These are phyloP conservation scores for Campylomormyrus tamandua DNA, from an alignment of 2,113 vertebrate species.

Conservation along the genomic window DNA sequence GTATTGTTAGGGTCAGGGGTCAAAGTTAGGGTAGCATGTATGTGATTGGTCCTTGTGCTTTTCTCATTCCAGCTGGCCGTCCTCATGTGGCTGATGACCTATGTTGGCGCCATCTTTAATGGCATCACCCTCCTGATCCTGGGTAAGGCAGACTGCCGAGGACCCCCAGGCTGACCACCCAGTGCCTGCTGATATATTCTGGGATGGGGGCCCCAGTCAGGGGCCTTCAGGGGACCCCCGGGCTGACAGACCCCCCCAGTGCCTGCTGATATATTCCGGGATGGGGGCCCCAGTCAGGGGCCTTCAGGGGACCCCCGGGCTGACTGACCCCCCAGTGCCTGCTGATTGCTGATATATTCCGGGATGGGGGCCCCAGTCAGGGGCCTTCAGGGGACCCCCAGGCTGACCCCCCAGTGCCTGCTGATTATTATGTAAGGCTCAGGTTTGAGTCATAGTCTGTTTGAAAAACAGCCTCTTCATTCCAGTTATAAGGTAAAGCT, in stretches of 20 bases:
- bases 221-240: too few relatives aligned
- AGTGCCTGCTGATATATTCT: background rate
- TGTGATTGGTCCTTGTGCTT: background rate
- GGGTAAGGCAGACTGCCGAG: constrained; percentile 43
- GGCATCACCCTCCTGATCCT: constrained; percentile 68
- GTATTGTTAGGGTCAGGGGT: background rate
- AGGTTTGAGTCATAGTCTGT: background rate
- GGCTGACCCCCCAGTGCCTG: background rate
- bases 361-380: too few relatives aligned
- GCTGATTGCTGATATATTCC: background rate
- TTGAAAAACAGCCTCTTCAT: background rate
- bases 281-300: too few relatives aligned
- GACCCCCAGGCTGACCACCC: background rate
- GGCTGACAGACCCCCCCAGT: background rate
- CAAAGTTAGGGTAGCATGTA: background rate
- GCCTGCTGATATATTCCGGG: background rate
- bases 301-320: too few relatives aligned
- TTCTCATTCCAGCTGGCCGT: constrained; percentile 54
- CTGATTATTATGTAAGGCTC: background rate
- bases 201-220: too few relatives aligned
- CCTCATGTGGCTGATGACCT: constrained; percentile 69
- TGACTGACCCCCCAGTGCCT: background rate
- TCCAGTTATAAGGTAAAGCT: background rate
- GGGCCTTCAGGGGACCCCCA: too few relatives aligned
- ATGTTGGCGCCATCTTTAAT: constrained; percentile 65